Percentiles rank a stretch among this genome's conserved stretches.
Conservation (phyloP, 23 tunicate genomes). For the Corella eumyota region DNA sequence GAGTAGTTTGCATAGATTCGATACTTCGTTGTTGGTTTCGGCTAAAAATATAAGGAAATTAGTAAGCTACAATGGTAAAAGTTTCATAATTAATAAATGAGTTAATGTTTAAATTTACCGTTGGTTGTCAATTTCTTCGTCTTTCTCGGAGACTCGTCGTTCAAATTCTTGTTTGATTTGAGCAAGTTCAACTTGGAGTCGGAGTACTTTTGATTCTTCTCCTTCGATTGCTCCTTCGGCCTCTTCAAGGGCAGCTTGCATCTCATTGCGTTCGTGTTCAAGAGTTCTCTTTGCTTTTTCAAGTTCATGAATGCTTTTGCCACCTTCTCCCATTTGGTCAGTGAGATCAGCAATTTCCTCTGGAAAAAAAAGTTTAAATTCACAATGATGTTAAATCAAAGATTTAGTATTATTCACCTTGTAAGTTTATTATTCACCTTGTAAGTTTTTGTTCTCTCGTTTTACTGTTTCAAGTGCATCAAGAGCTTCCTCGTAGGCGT, state of each 20-base stretch:
- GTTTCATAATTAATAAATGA: no score
- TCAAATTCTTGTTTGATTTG: conserved; percentile 93
- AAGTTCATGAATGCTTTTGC: conserved; percentile 87
- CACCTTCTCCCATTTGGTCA: conserved; percentile 91
- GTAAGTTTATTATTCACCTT: conserved; percentile 91
- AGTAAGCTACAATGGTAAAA: no score
- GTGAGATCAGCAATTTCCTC: conserved; percentile 71
- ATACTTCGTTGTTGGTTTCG: conserved; percentile 89
- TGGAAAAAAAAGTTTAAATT: conserved; percentile 1
- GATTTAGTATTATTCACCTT: conserved; percentile 23
- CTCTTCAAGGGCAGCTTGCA: conserved; percentile 89
- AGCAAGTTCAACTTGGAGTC: conserved; percentile 85
- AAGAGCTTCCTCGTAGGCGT: conserved; percentile 95
- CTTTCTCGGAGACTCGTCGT: conserved; percentile 88
- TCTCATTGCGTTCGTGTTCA: conserved; percentile 91
- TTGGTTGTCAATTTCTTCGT: conserved; percentile 82
- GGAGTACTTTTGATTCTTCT: conserved; percentile 89
- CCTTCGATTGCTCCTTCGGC: conserved; percentile 94
- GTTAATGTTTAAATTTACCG: no score
- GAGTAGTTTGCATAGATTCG: conserved; percentile 94
- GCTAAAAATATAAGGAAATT: conserved; percentile 32
- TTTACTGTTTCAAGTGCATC: no score
- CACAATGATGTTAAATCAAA: no score
- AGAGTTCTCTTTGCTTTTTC: conserved; percentile 94
- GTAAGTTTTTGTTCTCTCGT: no score